Evolutionary conservation across 1,140 invertebrate species (phyloP), one percentile per base, ranked within the genome.

Genomic region (Coenobita brevimanus): DNA sequence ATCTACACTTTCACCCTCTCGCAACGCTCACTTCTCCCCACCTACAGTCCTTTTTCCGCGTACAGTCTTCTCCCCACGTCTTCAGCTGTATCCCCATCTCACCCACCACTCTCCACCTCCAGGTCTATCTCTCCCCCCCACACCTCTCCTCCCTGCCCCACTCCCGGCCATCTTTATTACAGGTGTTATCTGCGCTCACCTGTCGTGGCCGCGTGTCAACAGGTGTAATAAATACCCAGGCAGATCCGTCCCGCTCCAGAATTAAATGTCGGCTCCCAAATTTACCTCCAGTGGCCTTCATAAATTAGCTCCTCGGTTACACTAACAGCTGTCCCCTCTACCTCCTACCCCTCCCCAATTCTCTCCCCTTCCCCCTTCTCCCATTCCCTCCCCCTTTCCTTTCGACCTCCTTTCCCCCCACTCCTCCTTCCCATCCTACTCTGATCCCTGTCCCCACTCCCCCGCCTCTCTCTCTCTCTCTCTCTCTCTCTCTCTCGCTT

Each of bases 181-280:
- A 38, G 60, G 30, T 36, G 62, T 43, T 54, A 71, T 71, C 67
- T 36, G 67, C 41, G 41, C 67, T 38, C 10, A 21, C 33, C 33
- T 81, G 78, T 81, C 78, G 36, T 60, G 46, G 27, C 46, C 54
- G 57, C 78, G 78, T 81, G 78, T 81, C 78, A 43, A 62, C 54
- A 64, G 78, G 78, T 81, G 78, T 81, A 81, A 81, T 81, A 81
- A 81, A 81, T 81, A 81, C 78, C 78, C 24, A 21, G 30, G 27
- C 41, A 27, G 78, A 81, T 38, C 78, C 67, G 33, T n/a, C 60
- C 43, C 41, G 54, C 33, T 50, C 27, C 41, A 60, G 67, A 62
- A 62, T 81, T 64, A 81, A 17, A 41, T 81, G 78, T 81, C 57
- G 10, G 13, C 78, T n/a, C 33, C 24, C 1, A 41, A 81, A 81